Base-by-base conservation (phyloP, 2,113 vertebrate genomes). In the Xenopus borealis region DNA sequence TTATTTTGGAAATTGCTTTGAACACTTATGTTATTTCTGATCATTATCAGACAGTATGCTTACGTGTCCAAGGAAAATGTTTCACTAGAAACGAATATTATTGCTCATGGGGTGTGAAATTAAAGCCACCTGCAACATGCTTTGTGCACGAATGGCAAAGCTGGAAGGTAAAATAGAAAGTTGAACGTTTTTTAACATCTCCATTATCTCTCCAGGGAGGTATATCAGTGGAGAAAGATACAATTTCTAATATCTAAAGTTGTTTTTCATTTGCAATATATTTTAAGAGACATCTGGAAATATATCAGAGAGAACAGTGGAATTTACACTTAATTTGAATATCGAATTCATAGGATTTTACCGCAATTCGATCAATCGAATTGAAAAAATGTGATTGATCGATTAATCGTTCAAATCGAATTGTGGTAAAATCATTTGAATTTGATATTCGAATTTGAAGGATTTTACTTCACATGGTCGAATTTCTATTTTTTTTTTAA, bases 151-250 rank as follows among this genome's bases (percentile, higher is more conserved):
- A 40, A 4, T 40, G 3, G 33, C 2, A 40, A 40, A 40, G 33
- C 33, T 40, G 33, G 59, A 72, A 81, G 82, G 7, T 0, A 64
- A 78, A 78, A 80, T 72, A 83, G 81, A 80, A 44, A 44, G 65
- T 76, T 52, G 69, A 61, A 84, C 47, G 80, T 76, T 76, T 84
- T n/a, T 88, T 80, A 47, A 23, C 0, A 75, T 73, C 79, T 70
- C 81, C 79, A 75, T 72, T 53, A 12, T 66, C 70, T 40, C 62
- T 63, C 52, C 71, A 44, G 33, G 50, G 27, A 79, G 80, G 83
- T 40, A 4, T 40, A 40, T 40, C 33, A 40, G 5, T 59, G 67
- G 17, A 77, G 62, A 59, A 74, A 79, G 78, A 13, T 45, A 66
- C 70, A 19, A 17, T 74, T 40, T 47, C 33, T 14, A 11, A 5